A percentile compares a stretch with the other conserved stretches of the same genome.
Evolutionary conservation across 2,797 vertebrate genomes (phyloP).

Genomic region (Hippocampus kuda): DNA sequence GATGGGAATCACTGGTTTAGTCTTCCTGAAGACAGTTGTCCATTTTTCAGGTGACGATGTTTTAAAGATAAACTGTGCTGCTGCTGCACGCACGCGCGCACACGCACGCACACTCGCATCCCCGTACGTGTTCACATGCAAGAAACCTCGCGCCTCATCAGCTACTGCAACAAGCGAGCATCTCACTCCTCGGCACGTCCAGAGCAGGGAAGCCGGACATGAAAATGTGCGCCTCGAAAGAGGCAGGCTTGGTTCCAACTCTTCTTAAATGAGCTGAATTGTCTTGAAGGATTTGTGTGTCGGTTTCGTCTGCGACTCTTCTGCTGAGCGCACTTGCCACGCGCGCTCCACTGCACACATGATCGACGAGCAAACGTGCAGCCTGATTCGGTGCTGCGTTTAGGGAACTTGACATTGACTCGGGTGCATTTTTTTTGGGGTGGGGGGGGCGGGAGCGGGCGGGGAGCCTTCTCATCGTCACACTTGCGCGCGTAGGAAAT

Average conservation of each 20-base stretch:
- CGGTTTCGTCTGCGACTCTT: conserved; percentile 13
- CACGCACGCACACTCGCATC: background rate
- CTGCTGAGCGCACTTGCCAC: conserved; percentile 16
- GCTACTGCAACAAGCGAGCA: conserved; percentile 17
- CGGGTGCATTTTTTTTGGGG: background rate
- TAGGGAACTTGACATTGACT: conserved; percentile 27
- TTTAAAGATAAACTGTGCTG: no score
- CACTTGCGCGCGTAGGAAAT: conserved; percentile 29
- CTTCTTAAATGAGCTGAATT: conserved; percentile 27
- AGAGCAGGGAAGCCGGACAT: background rate
- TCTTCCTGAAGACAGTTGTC: no score
- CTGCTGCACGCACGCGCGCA: background rate
- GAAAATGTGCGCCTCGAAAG: conserved; percentile 9
- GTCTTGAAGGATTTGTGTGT: conserved; percentile 25
- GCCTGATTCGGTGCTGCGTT: conserved; percentile 21
- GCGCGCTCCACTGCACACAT: conserved; percentile 30
- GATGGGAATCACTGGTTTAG: no score
- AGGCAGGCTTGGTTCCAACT: conserved; percentile 24
- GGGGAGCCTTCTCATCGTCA: conserved; percentile 13
- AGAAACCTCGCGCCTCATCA: conserved; percentile 42
- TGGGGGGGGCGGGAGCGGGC: background rate
- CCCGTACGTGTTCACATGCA: background rate
- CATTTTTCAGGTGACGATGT: no score
- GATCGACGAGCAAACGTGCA: conserved; percentile 10
- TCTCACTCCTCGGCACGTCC: conserved; percentile 12